Conservation (phyloP, 2,797 vertebrate species). For the Paedocypris micromegethes region DNA sequence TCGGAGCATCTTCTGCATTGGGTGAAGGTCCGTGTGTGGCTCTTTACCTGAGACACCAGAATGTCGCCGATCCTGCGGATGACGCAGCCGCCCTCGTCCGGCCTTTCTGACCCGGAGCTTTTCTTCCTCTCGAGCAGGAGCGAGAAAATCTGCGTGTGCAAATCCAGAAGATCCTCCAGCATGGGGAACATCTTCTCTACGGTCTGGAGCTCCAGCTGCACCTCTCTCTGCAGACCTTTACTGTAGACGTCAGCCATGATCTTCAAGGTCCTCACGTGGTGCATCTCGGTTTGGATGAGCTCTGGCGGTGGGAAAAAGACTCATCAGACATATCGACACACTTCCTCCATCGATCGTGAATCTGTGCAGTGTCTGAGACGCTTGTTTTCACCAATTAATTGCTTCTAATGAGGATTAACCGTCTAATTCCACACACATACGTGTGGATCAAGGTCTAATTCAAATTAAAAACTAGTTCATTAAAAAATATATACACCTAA, state of each 20-base stretch:
- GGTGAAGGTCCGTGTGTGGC: too few species aligned
- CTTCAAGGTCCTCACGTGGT: constrained; percentile 85
- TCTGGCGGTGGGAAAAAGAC: constrained; percentile 59
- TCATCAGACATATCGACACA: too few species aligned
- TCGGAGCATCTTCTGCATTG: too few species aligned
- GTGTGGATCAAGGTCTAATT: too few species aligned
- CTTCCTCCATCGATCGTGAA: too few species aligned
- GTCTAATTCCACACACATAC: too few species aligned
- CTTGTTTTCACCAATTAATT: too few species aligned
- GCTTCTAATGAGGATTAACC: too few species aligned
- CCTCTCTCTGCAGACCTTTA: constrained; percentile 78
- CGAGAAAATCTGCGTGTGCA: constrained; percentile 81
- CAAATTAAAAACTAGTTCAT: too few species aligned
- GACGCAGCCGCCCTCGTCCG: constrained; percentile 75
- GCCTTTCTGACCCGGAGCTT: constrained; percentile 61
- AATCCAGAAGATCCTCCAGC: constrained; percentile 79
- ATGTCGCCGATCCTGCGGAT: constrained; percentile 81
- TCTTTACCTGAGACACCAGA: constrained; percentile 75
- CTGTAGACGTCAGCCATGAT: constrained; percentile 91
- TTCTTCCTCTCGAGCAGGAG: constrained; percentile 81
- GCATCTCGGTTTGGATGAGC: constrained; percentile 89
- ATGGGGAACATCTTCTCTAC: constrained; percentile 87
- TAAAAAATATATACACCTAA: too few species aligned
- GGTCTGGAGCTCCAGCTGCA: constrained; percentile 75
- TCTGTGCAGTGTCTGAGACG: too few species aligned